Evolutionary conservation across 1,140 invertebrate genomes (phyloP).

Genomic region (Hydropsyche tenuis): DNA sequence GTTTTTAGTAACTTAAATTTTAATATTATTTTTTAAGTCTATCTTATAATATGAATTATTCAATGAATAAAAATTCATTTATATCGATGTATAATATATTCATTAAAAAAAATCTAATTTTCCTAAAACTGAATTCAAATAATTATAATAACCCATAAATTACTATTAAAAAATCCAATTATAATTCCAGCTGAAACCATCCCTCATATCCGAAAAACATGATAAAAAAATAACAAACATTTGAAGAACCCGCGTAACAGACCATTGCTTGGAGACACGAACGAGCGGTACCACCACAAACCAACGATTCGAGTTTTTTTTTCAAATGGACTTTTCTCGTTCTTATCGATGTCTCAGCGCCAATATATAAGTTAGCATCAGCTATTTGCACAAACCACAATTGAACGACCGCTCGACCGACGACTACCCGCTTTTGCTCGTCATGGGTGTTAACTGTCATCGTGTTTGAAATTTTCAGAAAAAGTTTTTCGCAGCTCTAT

Average conservation of each 20-base stretch:
- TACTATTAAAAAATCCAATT: too few relatives aligned
- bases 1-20: too few relatives aligned
- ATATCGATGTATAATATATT: too few relatives aligned
- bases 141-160: constrained; percentile 16
- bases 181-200: not conserved
- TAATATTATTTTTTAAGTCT: too few relatives aligned
- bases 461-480: not conserved
- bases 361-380: constrained; percentile 45
- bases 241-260: not conserved
- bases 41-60: too few relatives aligned
- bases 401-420: constrained; percentile 40
- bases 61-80: too few relatives aligned
- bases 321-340: constrained; percentile 19
- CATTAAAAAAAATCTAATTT: too few relatives aligned
- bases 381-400: constrained; percentile 48
- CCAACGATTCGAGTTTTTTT: not conserved
- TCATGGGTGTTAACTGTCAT: constrained; percentile 6
- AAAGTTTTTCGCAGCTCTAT: too few relatives aligned
- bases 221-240: not conserved
- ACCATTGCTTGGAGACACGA: not conserved
- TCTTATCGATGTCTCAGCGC: constrained; percentile 4
- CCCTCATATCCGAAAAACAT: not conserved
- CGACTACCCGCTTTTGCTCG: constrained; percentile 4
- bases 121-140: too few relatives aligned
- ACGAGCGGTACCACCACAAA: not conserved